Evolutionary conservation across 2,113 vertebrate genomes (phyloP), one percentile per base, ranked within the genome.

Genomic region (Syrmaticus mikado): DNA sequence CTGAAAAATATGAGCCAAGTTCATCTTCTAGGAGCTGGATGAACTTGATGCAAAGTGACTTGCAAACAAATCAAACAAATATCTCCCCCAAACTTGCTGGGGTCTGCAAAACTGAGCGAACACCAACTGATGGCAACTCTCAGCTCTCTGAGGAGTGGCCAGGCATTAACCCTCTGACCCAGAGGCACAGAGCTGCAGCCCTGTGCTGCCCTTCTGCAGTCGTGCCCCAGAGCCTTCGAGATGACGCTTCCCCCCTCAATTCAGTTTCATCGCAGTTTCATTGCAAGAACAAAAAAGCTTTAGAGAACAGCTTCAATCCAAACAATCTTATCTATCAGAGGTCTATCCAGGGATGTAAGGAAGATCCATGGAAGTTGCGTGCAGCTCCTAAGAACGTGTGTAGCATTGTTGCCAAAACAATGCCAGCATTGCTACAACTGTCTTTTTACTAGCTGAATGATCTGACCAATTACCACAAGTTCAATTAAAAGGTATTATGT

Each of bases 131-230:
- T 65, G 41, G 40, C 36, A 65, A 32, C 53, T 36, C 60, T 38
- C n/a, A 48, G 38, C 57, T 71, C 27, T 43, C 48, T 10, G 3
- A 18, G 1, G 5, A 74, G 25, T 0, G 5, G 57, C 32, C 61
- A 60, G 0, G 1, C 30, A 50, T 50, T 4, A 4, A 5, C 25
- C 41, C 27, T 28, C 13, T 27, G 36, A 13, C 15, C 45, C 53
- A 22, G 34, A 34, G 30, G 18, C 61, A 70, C 3, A 2, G 50
- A 64, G 41, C 38, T 68, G 76, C 27, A 21, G 15, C 53, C 46
- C 43, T 55, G 60, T 45, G 32, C 25, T 22, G 62, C 43, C 5
- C 22, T 48, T 55, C 89, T 25, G 32, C 60, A 68, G 45, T 58
- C 3, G 2, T 4, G 74, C 25, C 36, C 36, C 73, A 38, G 12